These are phyloP conservation scores for Galemys pyrenaicus DNA, from an alignment of 2,113 vertebrate genomes.

Conservation along the genomic window DNA sequence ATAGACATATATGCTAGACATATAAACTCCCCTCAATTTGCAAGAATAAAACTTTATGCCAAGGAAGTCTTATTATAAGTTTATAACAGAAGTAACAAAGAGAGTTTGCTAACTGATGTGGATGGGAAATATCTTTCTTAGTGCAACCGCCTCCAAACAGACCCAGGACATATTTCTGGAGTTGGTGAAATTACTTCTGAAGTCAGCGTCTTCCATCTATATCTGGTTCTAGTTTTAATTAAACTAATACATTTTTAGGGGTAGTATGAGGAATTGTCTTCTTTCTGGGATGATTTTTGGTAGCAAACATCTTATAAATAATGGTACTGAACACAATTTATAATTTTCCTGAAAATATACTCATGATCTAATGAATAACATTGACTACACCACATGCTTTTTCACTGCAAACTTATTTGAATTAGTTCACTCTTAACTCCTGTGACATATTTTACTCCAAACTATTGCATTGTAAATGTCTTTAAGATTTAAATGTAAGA, in stretches of 20 bases:
- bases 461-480: conserved; percentile 20
- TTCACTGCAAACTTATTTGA: not conserved
- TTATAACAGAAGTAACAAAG: not conserved
- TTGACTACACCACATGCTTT: not conserved
- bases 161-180: not conserved
- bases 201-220: not conserved
- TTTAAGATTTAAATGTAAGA: conserved; percentile 47
- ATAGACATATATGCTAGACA: no score
- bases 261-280: not conserved
- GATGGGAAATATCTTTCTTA: not conserved
- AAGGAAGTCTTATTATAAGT: not conserved
- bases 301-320: not conserved
- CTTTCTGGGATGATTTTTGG: not conserved
- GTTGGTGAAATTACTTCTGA: conserved; percentile 22
- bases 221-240: not conserved
- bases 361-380: not conserved
- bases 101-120: not conserved
- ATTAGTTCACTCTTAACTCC: not conserved
- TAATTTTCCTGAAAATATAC: conserved; percentile 29
- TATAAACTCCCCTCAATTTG: not conserved
- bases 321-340: not conserved
- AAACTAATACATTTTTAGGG: not conserved
- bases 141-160: not conserved
- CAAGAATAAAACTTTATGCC: not conserved
- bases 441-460: conserved; percentile 23